These are phyloP conservation scores for Chrysolina americana DNA, from an alignment of 2,888 invertebrate genomes.

Conservation along the genomic window DNA sequence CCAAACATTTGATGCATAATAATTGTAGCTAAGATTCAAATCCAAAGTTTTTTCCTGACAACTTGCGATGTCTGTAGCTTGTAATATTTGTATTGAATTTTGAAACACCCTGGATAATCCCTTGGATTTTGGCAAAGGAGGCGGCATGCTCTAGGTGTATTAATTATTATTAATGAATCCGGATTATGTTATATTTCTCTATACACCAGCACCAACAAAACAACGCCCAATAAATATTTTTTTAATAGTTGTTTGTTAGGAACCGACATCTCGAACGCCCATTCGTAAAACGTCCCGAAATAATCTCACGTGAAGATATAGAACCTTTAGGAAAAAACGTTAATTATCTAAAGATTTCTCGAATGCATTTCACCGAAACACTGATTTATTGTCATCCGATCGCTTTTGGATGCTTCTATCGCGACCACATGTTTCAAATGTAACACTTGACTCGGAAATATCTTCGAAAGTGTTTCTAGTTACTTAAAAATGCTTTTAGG, in stretches of 20 bases:
- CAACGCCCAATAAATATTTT: conserved; percentile 7
- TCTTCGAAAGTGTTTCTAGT: conserved; percentile 65
- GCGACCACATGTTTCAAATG: conserved; percentile 60
- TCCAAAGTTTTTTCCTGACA: no score
- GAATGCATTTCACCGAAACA: conserved; percentile 18
- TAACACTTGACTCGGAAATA: conserved; percentile 64
- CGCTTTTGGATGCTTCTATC: conserved; percentile 49
- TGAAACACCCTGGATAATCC: no score
- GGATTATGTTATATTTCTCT: background rate
- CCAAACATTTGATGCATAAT: no score
- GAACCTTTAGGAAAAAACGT: conserved; percentile 17
- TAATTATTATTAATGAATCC: no score
- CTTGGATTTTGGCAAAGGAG: no score
- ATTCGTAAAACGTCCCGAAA: conserved; percentile 8
- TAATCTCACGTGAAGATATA: conserved; percentile 18
- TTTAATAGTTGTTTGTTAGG: conserved; percentile 5
- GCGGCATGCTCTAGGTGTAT: no score
- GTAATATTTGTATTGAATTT: no score
- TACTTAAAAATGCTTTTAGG: conserved; percentile 68
- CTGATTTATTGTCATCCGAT: conserved; percentile 52
- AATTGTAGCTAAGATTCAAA: no score
- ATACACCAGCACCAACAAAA: background rate
- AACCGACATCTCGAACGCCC: conserved; percentile 8
- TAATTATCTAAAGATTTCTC: conserved; percentile 20
- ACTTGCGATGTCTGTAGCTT: no score